A percentile compares a stretch with the other conserved stretches of the same genome.
phyloP scores from a whole-genome alignment of 2,113 vertebrate species.

The Peromyscus polionotus region DNA sequence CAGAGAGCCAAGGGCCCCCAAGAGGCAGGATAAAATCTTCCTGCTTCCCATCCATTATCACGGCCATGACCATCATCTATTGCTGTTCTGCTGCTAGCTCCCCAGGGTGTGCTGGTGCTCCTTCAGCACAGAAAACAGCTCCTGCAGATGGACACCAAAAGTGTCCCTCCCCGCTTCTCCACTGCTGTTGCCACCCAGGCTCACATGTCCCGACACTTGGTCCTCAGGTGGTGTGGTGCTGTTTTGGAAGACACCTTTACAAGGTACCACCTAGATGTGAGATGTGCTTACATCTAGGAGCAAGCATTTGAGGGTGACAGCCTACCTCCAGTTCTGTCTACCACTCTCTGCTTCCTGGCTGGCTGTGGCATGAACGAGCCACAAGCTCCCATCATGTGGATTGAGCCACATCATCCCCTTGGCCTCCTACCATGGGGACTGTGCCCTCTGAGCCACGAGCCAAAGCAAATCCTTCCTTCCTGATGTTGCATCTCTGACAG shows the following conservation, averaged over 20 bases:
- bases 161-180: neutral
- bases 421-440: no score
- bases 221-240: neutral
- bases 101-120: no score
- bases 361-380: neutral
- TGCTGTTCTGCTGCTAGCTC: neutral
- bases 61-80: rapidly evolving
- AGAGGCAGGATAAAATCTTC: neutral
- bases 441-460: no score
- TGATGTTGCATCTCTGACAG: neutral
- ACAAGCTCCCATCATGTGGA: neutral
- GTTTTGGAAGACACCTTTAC: neutral
- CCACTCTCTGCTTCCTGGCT: neutral
- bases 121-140: neutral
- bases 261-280: neutral
- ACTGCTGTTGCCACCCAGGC: neutral
- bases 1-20: neutral
- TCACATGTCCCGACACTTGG: neutral
- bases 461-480: neutral
- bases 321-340: neutral
- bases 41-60: no score
- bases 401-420: neutral
- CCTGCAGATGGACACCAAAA: rapidly evolving
- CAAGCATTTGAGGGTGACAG: neutral
- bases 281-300: neutral